These are phyloP conservation scores for Triplophysa dalaica DNA, from an alignment of 2,113 vertebrate genomes.

Conservation along the genomic window DNA sequence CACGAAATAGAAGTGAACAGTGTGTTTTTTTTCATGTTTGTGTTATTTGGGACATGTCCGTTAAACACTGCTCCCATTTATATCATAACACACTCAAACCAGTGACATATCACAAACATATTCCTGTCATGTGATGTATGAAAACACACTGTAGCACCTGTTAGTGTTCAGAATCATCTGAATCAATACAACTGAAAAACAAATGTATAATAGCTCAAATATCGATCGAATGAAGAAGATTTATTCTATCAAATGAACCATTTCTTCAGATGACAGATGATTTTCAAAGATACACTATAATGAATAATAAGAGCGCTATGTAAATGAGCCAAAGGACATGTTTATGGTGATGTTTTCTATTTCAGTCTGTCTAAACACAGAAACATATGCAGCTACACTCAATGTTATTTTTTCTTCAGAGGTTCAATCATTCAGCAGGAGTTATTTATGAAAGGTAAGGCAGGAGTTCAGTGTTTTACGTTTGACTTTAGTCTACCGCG, in stretches of 20 bases:
- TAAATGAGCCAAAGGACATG: neutral
- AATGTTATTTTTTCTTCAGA: conserved; percentile 55
- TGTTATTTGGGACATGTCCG: neutral
- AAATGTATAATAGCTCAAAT: no score
- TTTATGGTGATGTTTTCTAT: conserved; percentile 14
- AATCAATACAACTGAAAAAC: conserved; percentile 52
- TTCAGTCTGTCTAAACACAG: conserved; percentile 5
- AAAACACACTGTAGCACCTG: conserved; percentile 5
- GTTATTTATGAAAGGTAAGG: conserved; percentile 93
- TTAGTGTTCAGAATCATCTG: neutral
- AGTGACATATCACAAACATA: neutral
- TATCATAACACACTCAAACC: neutral
- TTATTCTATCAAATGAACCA: no score
- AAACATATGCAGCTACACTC: conserved; percentile 15
- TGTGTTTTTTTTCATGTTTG: neutral
- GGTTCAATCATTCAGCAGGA: conserved; percentile 84
- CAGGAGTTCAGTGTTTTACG: conserved; percentile 89
- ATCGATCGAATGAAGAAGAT: no score
- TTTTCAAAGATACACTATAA: neutral
- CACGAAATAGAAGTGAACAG: conserved; percentile 70
- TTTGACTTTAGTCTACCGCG: conserved; percentile 47
- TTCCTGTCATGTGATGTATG: neutral
- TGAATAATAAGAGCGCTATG: neutral
- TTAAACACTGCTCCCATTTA: no score
- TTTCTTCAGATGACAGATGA: neutral